Conservation (phyloP, 2,888 invertebrate species). For the Melinaea marsaeus region DNA sequence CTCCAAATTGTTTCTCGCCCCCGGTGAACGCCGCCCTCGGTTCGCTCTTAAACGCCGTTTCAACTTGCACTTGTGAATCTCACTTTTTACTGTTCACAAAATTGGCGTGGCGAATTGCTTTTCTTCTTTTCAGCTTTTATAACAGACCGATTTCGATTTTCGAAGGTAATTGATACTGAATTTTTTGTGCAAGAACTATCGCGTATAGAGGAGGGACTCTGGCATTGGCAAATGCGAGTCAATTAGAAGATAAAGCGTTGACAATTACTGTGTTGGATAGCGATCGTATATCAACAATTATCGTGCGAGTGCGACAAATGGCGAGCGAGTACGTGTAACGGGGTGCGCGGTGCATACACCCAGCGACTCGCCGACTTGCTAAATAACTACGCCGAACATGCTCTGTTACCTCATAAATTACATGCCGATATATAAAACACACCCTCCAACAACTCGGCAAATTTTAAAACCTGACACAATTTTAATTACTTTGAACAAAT, state of each 20-base stretch:
- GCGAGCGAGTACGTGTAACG: slow-evolving; percentile 42
- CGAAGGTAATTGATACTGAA: slow-evolving; percentile 41
- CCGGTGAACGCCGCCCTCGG: slow-evolving; percentile 74
- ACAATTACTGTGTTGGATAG: slow-evolving; percentile 75
- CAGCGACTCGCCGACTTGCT: slow-evolving; percentile 6
- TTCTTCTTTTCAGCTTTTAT: slow-evolving; percentile 57
- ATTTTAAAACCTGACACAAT: background rate
- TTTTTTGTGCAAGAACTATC: slow-evolving; percentile 58
- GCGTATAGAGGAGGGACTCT: slow-evolving; percentile 58
- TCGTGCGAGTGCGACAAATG: slow-evolving; percentile 76
- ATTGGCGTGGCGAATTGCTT: slow-evolving; percentile 73
- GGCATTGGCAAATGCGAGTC: slow-evolving; percentile 77
- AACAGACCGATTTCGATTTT: slow-evolving; percentile 8
- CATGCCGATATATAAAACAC: background rate
- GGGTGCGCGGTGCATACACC: slow-evolving; percentile 25
- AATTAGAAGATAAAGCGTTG: slow-evolving; percentile 79
- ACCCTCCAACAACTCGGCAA: too few relatives aligned
- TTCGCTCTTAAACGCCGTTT: slow-evolving; percentile 77
- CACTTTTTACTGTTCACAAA: slow-evolving; percentile 76
- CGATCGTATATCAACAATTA: slow-evolving; percentile 78
- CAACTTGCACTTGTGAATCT: slow-evolving; percentile 78
- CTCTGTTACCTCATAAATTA: slow-evolving; percentile 12
- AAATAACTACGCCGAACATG: slow-evolving; percentile 6
- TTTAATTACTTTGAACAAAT: background rate
- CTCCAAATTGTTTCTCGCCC: slow-evolving; percentile 76